Evolutionary conservation across 2,797 vertebrate genomes (phyloP).

Genomic region (Sebastes diploproa): DNA sequence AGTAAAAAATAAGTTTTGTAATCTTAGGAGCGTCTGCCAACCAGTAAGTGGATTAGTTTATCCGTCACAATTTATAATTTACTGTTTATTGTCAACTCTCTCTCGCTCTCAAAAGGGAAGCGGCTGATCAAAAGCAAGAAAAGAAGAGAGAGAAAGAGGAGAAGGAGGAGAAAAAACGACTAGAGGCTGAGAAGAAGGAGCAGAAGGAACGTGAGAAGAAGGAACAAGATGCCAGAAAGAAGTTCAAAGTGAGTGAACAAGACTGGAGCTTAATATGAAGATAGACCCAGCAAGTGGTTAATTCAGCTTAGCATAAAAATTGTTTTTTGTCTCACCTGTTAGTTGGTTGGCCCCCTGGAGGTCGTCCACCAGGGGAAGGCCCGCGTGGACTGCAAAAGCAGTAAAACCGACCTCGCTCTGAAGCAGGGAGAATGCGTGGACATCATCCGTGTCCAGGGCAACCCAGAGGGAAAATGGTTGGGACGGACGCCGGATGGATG

Average conservation of each 20-base stretch:
- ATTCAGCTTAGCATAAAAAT: background rate
- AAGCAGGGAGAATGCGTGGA: constrained; percentile 89
- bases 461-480: constrained; percentile 93
- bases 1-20: background rate
- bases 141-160: constrained; percentile 86
- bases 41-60: background rate
- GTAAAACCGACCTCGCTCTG: constrained; percentile 86
- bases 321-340: background rate
- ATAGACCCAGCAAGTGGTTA: background rate
- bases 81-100: background rate
- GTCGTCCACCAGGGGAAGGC: constrained; percentile 86
- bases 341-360: constrained; percentile 85
- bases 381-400: constrained; percentile 81
- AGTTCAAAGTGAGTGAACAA: constrained; percentile 89
- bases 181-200: constrained; percentile 89
- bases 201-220: constrained; percentile 93
- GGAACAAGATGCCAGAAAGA: constrained; percentile 91
- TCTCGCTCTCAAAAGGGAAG: constrained; percentile 54
- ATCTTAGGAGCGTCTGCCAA: background rate
- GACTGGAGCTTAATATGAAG: background rate
- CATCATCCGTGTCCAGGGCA: constrained; percentile 89
- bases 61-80: background rate
- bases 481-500: constrained; percentile 84
- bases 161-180: constrained; percentile 87
- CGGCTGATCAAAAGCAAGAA: constrained; percentile 76